Percentiles rank a stretch among this genome's conserved stretches.
Conservation (phyloP, 2,113 vertebrate genomes). For the Phalacrocorax brasilianus region DNA sequence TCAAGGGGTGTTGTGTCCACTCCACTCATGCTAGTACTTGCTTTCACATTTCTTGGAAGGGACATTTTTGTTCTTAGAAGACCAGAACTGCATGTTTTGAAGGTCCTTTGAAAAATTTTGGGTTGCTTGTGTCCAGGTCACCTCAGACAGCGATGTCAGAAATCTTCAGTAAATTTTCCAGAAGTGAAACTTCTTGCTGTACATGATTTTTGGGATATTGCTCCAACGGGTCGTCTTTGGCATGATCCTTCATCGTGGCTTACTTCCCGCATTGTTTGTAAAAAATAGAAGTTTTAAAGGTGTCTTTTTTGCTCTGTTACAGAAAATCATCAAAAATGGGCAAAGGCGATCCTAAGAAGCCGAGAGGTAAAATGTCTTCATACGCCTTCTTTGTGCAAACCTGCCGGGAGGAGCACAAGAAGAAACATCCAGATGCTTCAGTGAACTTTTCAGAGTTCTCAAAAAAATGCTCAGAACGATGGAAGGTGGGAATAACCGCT, state of each 20-base stretch:
- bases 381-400: constrained; percentile 98
- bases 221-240: neutral
- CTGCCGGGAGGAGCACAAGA: constrained; percentile 96
- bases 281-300: neutral
- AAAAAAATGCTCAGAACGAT: constrained; percentile 94
- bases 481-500: constrained; percentile 82
- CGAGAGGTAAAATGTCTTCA: constrained; percentile 95
- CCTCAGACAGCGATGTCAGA: neutral
- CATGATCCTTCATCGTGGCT: neutral
- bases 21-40: neutral
- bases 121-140: neutral
- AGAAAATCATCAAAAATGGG: constrained; percentile 85
- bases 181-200: neutral
- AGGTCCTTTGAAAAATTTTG: neutral
- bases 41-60: neutral
- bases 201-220: neutral
- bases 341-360: constrained; percentile 93
- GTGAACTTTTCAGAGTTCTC: constrained; percentile 96
- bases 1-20: neutral
- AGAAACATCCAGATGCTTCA: constrained; percentile 91
- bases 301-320: neutral
- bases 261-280: neutral
- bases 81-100: neutral
- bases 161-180: neutral
- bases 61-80: neutral